Conservation (phyloP, 2,888 invertebrate genomes). For the Cactoblastis cactorum region DNA sequence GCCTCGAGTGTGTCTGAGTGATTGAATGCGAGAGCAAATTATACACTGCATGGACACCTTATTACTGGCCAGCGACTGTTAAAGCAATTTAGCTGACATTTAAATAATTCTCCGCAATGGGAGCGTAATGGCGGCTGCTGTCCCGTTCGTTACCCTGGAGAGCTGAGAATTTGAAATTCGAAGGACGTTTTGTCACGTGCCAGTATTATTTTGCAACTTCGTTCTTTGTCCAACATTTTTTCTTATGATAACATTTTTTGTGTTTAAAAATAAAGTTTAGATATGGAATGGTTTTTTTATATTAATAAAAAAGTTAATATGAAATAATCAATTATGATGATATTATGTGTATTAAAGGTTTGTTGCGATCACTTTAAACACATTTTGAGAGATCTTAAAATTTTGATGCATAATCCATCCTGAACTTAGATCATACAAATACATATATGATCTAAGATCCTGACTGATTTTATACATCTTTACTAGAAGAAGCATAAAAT, state of each 20-base stretch:
- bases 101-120: slow-evolving; percentile 71
- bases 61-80: slow-evolving; percentile 72
- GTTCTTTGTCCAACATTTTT: background rate
- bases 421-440: no score
- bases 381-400: no score
- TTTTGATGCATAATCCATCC: no score
- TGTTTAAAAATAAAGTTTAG: no score
- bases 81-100: slow-evolving; percentile 77
- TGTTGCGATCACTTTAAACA: no score
- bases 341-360: no score
- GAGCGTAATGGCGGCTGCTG: slow-evolving; percentile 58
- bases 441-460: no score
- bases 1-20: slow-evolving; percentile 49
- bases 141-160: slow-evolving; percentile 36
- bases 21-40: slow-evolving; percentile 75
- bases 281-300: no score
- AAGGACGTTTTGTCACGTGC: slow-evolving; percentile 33
- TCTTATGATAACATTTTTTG: no score
- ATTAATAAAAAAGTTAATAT: background rate
- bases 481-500: no score
- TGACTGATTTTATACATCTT: no score
- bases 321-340: no score
- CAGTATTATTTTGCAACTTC: slow-evolving; percentile 7
- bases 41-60: slow-evolving; percentile 68
- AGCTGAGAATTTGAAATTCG: slow-evolving; percentile 19